Evolutionary conservation across 2,888 invertebrate genomes (phyloP), one percentile per base, ranked within the genome.

Genomic region (Clunio marinus): DNA sequence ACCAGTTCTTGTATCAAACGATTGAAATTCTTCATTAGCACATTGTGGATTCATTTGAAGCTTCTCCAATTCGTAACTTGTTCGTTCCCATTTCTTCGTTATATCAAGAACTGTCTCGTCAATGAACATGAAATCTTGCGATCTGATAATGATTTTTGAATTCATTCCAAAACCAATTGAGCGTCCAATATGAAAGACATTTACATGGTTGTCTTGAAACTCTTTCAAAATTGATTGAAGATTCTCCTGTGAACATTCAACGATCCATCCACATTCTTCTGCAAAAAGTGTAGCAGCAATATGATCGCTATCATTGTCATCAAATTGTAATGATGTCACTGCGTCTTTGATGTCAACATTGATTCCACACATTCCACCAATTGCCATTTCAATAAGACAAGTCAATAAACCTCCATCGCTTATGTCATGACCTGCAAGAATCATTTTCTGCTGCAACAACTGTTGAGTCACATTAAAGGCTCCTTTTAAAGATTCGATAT

Each of bases 381-480:
- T 93, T n/a, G 91, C 89, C 96, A 98, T 97, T 81, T 99, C 98
- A 69, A 98, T 76, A 0, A 93, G 77, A 72, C 93, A 91, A 0
- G 91, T 91, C 46, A 98, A 82, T 32, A 98, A 81, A 28, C 99
- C 98, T 22, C 99, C 98, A 80, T 98, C 98, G 76, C 96, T 97
- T 3, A 98, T 83, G 77, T 99, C 98, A 77, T 99, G 98, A 0
- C 97, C 96, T 3, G 96, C 83, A 35, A 88, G 72, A 1, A 79
- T 66, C 68, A 75, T 73, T 0, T 72, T 72, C 37, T 74, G 87
- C 80, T 84, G 83, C 51, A 96, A 83, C n/a, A 96, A 80, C 71
- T 83, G 81, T 78, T 99, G 98, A 0, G 93, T 94, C 2, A 86
- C 83, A 69, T 85, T 84, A 76, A 99, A 99, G 0, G 92, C 87